Evolutionary conservation across 2,797 vertebrate genomes (phyloP).

Genomic region (Varecia variegata): DNA sequence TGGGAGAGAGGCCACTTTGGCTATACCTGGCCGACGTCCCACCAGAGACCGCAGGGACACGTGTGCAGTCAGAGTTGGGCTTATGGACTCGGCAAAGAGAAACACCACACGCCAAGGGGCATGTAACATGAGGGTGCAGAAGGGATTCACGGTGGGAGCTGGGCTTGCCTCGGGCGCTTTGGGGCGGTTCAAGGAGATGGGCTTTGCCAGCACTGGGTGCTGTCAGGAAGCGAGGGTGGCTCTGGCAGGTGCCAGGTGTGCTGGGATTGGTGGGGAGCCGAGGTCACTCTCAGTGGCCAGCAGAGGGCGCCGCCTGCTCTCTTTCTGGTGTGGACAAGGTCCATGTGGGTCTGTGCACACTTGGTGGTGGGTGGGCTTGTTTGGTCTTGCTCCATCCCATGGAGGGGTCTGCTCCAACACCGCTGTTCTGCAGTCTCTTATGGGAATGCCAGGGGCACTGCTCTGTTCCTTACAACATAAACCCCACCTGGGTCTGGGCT

Average conservation of each 20-base stretch:
- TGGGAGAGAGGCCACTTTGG: background rate
- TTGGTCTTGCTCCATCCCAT: no score
- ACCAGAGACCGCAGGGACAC: fast-evolving
- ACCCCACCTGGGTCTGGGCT: background rate
- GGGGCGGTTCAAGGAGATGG: background rate
- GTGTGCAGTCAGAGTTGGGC: background rate
- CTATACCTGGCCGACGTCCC: fast-evolving
- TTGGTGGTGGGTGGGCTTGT: no score
- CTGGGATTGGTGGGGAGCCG: fast-evolving
- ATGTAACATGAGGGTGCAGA: background rate
- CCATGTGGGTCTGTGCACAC: background rate
- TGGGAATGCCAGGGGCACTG: background rate
- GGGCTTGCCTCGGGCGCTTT: background rate
- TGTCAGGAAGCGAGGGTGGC: background rate
- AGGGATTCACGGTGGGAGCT: background rate
- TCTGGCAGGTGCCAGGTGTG: background rate
- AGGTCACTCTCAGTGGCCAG: background rate
- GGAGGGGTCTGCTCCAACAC: background rate
- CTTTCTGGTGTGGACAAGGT: no score
- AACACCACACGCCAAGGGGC: background rate
- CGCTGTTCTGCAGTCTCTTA: background rate
- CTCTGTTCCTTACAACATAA: background rate
- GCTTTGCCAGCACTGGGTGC: background rate
- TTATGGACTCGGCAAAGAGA: no score
- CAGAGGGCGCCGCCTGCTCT: background rate